Evolutionary conservation across 2,113 vertebrate genomes (phyloP).

Genomic region (Nothocercus nigrocapillus): DNA sequence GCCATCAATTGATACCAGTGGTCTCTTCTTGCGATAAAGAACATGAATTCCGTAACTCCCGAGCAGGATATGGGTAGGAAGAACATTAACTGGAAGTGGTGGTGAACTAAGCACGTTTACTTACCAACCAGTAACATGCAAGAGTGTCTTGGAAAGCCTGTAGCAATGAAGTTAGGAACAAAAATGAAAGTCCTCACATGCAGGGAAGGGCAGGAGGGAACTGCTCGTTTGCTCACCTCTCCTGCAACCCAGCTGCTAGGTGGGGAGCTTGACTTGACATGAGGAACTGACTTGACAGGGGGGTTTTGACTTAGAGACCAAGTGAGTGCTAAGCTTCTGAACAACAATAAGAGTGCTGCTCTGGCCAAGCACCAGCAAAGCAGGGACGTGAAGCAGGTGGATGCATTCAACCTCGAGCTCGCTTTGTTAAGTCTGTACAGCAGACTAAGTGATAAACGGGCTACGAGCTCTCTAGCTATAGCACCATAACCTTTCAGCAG

Average conservation of each 20-base stretch:
- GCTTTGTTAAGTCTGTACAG: neutral
- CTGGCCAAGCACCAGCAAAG: fast-evolving
- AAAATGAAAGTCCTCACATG: neutral
- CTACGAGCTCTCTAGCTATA: neutral
- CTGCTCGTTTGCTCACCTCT: fast-evolving
- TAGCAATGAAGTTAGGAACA: neutral
- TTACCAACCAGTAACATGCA: neutral
- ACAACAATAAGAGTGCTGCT: fast-evolving
- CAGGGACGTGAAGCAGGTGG: neutral
- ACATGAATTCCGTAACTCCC: neutral
- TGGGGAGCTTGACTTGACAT: fast-evolving
- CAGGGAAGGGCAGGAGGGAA: neutral
- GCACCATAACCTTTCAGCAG: neutral
- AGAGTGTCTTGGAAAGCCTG: neutral
- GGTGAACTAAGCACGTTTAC: neutral
- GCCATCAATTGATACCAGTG: neutral
- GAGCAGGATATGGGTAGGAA: neutral
- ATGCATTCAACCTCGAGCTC: neutral
- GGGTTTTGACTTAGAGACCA: neutral
- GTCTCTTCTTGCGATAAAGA: neutral
- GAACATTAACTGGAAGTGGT: neutral
- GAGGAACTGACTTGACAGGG: fast-evolving
- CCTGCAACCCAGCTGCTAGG: neutral
- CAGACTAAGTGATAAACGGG: neutral
- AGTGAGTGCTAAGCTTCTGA: neutral